phyloP scores from a whole-genome alignment of 2,113 vertebrate species.

The Mus pahari region DNA sequence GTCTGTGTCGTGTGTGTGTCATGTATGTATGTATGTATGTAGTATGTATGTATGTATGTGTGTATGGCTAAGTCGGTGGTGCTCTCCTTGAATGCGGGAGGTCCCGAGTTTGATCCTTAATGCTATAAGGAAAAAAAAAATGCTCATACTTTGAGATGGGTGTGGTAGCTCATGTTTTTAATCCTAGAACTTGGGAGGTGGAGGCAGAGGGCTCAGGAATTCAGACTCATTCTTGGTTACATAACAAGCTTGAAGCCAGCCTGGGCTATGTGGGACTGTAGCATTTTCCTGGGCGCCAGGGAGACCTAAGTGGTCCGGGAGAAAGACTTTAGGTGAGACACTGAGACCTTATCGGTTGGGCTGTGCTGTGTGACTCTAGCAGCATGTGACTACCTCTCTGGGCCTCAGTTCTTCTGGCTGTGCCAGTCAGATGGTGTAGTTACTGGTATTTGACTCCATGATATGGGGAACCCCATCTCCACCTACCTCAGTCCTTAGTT shows the following conservation, averaged over 20 bases:
- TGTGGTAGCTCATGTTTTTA: neutral
- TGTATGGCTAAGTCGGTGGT: no score
- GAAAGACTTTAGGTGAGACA: neutral
- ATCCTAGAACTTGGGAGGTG: neutral
- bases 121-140: neutral
- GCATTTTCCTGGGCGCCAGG: rapidly evolving
- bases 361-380: neutral
- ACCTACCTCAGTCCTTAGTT: neutral
- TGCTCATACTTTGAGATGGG: neutral
- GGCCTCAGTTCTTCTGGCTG: neutral
- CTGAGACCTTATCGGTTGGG: neutral
- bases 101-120: neutral
- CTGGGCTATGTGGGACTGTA: neutral
- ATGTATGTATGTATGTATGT: neutral
- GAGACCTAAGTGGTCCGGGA: rapidly evolving
- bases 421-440: neutral
- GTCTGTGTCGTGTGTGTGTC: neutral
- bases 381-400: neutral
- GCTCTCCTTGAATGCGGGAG: neutral
- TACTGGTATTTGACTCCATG: rapidly evolving
- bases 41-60: neutral
- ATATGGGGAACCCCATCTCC: neutral
- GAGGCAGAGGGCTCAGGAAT: neutral
- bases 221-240: neutral
- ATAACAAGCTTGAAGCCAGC: neutral